Evolutionary conservation across 1,140 invertebrate species (phyloP).

Genomic region (Neotoxoptera formosana): DNA sequence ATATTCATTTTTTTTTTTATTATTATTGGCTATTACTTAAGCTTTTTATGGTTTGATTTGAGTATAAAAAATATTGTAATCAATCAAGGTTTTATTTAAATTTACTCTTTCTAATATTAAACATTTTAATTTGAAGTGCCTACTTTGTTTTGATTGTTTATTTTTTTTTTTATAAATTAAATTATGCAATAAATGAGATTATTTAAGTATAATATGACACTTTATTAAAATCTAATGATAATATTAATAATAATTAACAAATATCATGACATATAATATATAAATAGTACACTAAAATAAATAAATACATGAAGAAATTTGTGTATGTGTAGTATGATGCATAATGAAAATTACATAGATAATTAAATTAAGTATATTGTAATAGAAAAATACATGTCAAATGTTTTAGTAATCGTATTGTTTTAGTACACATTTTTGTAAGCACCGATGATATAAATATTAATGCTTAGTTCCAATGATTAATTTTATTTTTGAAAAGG

Average conservation of each 20-base stretch:
- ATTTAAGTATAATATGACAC: background rate
- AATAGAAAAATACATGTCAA: background rate
- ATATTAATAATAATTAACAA: background rate
- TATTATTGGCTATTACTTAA: background rate
- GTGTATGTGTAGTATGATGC: background rate
- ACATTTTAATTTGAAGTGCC: too few species aligned
- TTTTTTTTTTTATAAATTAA: too few species aligned
- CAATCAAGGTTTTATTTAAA: too few species aligned
- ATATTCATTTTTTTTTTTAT: too few species aligned
- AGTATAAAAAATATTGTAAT: too few species aligned
- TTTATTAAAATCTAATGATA: background rate
- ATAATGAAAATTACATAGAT: background rate
- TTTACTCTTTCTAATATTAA: too few species aligned
- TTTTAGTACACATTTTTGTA: background rate
- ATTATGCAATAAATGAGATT: background rate
- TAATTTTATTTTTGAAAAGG: background rate
- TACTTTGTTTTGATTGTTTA: too few species aligned
- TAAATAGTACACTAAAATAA: background rate
- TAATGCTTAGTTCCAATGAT: background rate
- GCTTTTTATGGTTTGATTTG: too few species aligned
- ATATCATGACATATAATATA: background rate
- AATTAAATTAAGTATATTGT: conserved; percentile 6
- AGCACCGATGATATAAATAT: conserved; percentile 6
- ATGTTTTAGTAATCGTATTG: background rate
- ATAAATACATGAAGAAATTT: background rate